Evolutionary conservation across 1,140 invertebrate species (phyloP).

Genomic region (Propsilocerus akamusi): DNA sequence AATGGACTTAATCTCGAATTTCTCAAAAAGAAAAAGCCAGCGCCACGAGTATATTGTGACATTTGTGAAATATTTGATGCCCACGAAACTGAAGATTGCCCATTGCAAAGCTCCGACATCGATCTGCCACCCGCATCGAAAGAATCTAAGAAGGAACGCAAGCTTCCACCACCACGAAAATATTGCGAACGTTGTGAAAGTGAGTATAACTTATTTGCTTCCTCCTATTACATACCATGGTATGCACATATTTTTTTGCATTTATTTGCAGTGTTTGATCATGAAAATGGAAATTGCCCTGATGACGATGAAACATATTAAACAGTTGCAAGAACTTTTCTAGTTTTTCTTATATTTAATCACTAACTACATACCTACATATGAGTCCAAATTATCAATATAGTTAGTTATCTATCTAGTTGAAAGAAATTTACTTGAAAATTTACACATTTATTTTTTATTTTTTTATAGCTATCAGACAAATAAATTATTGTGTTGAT

Average conservation of each 20-base stretch:
- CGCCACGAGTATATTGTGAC: conserved; percentile 84
- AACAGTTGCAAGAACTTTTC: too few relatives aligned
- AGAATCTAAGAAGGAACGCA: conserved; percentile 24
- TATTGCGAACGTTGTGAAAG: conserved; percentile 91
- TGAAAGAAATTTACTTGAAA: too few relatives aligned
- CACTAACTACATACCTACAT: too few relatives aligned
- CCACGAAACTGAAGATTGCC: conserved; percentile 95
- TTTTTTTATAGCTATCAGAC: too few relatives aligned
- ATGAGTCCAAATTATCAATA: too few relatives aligned
- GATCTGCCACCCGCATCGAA: conserved; percentile 22
- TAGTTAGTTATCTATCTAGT: too few relatives aligned
- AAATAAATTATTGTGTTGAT: too few relatives aligned
- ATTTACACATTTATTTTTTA: too few relatives aligned
- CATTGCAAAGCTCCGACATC: conserved; percentile 48
- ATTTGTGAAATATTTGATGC: conserved; percentile 93
- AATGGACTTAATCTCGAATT: conserved; percentile 15
- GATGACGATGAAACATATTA: conserved; percentile 17
- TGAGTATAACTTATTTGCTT: conserved; percentile 21
- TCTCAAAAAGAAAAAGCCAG: conserved; percentile 22
- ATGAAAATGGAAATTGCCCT: conserved; percentile 17
- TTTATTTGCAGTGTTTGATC: conserved; percentile 10
- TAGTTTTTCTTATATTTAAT: too few relatives aligned
- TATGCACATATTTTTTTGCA: conserved; percentile 3
- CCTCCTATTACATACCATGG: conserved; percentile 3
- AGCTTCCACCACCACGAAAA: conserved; percentile 40